Conservation (phyloP, 2,888 invertebrate genomes). For the Catocala sponsa region DNA sequence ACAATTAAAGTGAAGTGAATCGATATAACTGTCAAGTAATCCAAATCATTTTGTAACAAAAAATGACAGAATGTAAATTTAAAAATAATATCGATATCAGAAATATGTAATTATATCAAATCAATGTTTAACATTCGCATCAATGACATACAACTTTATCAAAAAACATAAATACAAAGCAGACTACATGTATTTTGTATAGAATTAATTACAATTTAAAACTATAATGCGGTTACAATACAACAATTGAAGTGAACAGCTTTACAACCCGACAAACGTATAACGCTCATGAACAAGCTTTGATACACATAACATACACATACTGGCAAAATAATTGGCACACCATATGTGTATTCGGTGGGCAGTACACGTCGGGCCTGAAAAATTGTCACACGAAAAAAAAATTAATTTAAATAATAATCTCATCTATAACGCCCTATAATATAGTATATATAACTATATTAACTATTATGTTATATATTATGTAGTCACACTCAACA, state of each 20-base stretch:
- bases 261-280: conserved; percentile 28
- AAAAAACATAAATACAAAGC: conserved; percentile 68
- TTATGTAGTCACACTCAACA: conserved; percentile 70
- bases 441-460: conserved; percentile 48
- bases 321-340: conserved; percentile 61
- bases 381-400: conserved; percentile 44
- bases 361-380: conserved; percentile 64
- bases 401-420: conserved; percentile 33
- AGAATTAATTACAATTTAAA: conserved; percentile 78
- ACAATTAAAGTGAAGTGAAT: conserved; percentile 54
- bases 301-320: conserved; percentile 27
- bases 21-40: neutral
- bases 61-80: too few species aligned
- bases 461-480: conserved; percentile 29
- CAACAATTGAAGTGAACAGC: conserved; percentile 61
- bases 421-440: conserved; percentile 50
- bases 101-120: neutral
- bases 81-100: too few species aligned
- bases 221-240: conserved; percentile 81
- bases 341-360: conserved; percentile 66
- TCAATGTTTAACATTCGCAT: neutral
- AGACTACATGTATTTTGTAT: conserved; percentile 67
- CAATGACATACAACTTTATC: too few species aligned
- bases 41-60: too few species aligned
- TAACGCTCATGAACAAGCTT: neutral